Base-by-base conservation (phyloP, 2,888 invertebrate species). In the Melieria picta region DNA sequence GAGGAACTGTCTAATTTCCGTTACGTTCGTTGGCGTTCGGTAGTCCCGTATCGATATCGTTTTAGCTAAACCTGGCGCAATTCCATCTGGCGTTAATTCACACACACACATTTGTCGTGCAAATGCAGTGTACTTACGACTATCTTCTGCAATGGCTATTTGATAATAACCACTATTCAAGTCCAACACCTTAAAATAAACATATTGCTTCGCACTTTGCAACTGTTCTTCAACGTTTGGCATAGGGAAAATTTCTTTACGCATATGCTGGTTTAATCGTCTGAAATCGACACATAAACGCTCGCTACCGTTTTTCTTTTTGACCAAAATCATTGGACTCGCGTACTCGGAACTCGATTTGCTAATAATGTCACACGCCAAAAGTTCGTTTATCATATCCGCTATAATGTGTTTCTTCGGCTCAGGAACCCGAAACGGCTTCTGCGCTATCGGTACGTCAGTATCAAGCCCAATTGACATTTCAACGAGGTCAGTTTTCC, bases 221-320 rank as follows among this genome's bases (percentile, higher is more conserved):
- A 75, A 48, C 0, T 72, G 62, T 45, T 77, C 74, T 55, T 74
- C 74, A 9, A 75, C 74, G 42, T 73, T 73, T 9, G 75, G 75
- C 55, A 72, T 68, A 6, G 76, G 76, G 62, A 65, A 74, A 4
- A 71, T 63, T 60, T 75, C 72, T 57, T 73, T 75, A 48, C 47
- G 58, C 11, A 71, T 65, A 13, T 67, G 64, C 46, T 65, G 61
- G 47, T 74, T 76, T 42, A 76, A 58, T 7, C 69, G 69, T 6
- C 72, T 62, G 43, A 73, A 72, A 47, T 76, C 75, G 1, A 74
- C 71, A 46, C 74, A 76, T 30, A 74, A 58, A 16, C 73, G 63
- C 9, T 74, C 72, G 9, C 65, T 63, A 45, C 76, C 71, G 48
- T 72, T 62, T 7, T 74, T 74, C 66, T 76, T 74, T 62, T 66